These are phyloP conservation scores for Silvanus unidentatus DNA, from an alignment of 2,888 invertebrate species.

Conservation along the genomic window DNA sequence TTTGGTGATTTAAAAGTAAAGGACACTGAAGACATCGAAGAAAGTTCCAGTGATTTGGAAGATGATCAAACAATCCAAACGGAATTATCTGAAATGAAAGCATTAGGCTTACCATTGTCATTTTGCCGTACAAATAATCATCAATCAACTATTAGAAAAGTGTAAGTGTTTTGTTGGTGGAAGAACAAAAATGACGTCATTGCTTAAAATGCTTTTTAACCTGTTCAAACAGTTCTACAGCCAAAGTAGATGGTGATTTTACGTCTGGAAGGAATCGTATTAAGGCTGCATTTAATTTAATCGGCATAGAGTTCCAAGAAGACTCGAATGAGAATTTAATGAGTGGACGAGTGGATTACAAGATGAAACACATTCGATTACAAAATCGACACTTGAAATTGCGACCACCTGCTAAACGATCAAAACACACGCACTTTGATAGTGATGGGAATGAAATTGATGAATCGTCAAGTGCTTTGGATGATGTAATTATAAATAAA, in stretches of 20 bases:
- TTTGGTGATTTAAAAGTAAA: constrained; percentile 6
- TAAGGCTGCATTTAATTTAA: constrained; percentile 58
- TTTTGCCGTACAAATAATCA: constrained; percentile 24
- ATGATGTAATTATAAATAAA: no score
- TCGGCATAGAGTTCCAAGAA: constrained; percentile 52
- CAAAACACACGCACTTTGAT: constrained; percentile 60
- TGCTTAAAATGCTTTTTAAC: no score
- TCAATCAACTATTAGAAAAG: constrained; percentile 5
- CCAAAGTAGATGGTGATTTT: constrained; percentile 12
- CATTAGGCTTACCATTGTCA: constrained; percentile 37
- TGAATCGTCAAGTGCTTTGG: no score
- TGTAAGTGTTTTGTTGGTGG: not conserved
- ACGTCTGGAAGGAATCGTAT: constrained; percentile 46
- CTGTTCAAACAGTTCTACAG: no score
- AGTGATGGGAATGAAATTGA: constrained; percentile 56
- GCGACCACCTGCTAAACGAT: constrained; percentile 34
- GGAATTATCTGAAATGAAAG: constrained; percentile 25
- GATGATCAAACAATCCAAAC: constrained; percentile 11
- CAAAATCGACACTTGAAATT: constrained; percentile 55
- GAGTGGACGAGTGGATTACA: constrained; percentile 58
- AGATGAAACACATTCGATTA: constrained; percentile 53
- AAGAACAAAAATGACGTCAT: not conserved
- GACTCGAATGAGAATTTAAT: constrained; percentile 35
- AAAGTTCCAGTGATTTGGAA: constrained; percentile 27
- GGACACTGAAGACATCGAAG: constrained; percentile 31